Conservation (phyloP, 2,888 invertebrate genomes). For the Salpingus planirostris region DNA sequence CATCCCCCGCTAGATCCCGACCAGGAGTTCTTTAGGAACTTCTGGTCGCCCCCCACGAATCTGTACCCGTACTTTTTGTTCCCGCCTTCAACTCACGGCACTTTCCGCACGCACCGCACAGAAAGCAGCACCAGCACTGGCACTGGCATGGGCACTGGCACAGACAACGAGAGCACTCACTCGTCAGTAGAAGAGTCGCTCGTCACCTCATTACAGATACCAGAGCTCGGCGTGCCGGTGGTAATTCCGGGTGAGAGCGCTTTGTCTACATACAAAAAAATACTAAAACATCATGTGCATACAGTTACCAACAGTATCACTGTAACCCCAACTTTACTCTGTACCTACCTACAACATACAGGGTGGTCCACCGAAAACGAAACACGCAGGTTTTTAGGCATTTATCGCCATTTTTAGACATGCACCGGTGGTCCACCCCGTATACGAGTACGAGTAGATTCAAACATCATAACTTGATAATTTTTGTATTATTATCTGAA, state of each 20-base stretch:
- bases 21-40: constrained; percentile 48
- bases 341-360: no score
- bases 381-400: no score
- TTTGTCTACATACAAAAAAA: constrained; percentile 28
- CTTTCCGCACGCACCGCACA: constrained; percentile 38
- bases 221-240: constrained; percentile 32
- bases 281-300: no score
- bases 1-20: constrained; percentile 47
- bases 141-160: constrained; percentile 36
- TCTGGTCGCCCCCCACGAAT: constrained; percentile 47
- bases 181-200: constrained; percentile 41
- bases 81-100: constrained; percentile 44
- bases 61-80: constrained; percentile 53
- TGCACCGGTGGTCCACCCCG: no score
- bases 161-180: constrained; percentile 30
- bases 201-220: constrained; percentile 38
- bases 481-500: no score
- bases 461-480: no score
- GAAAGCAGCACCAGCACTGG: constrained; percentile 29
- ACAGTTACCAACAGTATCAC: no score
- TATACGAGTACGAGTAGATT: no score
- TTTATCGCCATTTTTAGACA: no score
- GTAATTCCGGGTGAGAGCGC: constrained; percentile 37
- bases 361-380: no score
- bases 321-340: no score